phyloP scores from a whole-genome alignment of 2,888 invertebrate species.

The Caenorhabditis becei region DNA sequence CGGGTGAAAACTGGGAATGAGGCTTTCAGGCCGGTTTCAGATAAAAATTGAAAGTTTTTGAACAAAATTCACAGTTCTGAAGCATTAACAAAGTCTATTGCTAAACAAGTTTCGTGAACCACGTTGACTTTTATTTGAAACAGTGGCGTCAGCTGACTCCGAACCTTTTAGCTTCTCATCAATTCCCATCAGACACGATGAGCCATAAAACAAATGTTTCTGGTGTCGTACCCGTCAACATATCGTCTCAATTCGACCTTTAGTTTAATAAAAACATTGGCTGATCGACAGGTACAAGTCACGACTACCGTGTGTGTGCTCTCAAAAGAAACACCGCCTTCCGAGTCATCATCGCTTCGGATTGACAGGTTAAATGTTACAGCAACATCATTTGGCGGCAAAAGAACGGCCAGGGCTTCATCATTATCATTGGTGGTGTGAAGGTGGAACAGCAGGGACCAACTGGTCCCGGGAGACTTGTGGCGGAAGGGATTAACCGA shows the following conservation, averaged over 20 bases:
- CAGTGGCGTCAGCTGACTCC: not conserved
- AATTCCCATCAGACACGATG: no score
- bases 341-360: conserved; percentile 17
- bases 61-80: no score
- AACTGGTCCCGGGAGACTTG: conserved; percentile 30
- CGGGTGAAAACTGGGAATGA: no score
- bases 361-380: conserved; percentile 47
- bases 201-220: conserved; percentile 35
- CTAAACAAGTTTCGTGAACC: no score
- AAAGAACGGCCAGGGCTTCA: not conserved
- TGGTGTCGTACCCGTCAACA: not conserved
- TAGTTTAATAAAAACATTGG: conserved; percentile 10
- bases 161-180: not conserved
- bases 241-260: no score
- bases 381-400: conserved; percentile 52
- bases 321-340: conserved; percentile 39
- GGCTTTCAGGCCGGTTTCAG: no score
- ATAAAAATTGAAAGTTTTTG: no score
- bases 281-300: not conserved
- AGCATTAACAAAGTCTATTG: no score
- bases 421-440: conserved; percentile 15
- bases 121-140: no score
- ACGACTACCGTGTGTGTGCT: not conserved
- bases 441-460: conserved; percentile 36
- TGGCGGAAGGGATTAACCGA: conserved; percentile 48